Percentiles rank a stretch among this genome's conserved stretches.
Conservation (phyloP, 2,797 vertebrate species). For the Pitangus sulphuratus region DNA sequence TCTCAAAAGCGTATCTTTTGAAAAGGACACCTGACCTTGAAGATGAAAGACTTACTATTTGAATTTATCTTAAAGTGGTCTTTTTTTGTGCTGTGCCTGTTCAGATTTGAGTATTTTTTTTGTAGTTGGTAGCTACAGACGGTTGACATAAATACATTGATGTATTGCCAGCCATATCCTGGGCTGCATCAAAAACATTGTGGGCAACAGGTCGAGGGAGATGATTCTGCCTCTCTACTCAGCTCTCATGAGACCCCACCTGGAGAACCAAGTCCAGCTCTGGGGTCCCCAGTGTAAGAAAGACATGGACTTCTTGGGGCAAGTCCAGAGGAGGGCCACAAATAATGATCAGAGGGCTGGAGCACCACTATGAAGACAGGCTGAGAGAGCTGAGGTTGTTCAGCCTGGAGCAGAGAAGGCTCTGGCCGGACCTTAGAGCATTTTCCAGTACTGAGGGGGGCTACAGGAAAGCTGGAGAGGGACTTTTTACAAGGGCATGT, state of each 20-base stretch:
- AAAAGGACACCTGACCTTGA: conserved; percentile 13
- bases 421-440: background rate
- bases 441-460: background rate
- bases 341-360: background rate
- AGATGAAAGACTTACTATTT: background rate
- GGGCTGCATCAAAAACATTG: background rate
- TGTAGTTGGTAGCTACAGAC: background rate
- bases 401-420: background rate
- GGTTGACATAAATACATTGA: background rate
- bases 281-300: background rate
- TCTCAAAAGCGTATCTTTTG: background rate
- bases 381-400: background rate
- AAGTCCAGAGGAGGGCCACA: background rate
- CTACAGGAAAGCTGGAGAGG: background rate
- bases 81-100: background rate
- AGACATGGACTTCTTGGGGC: background rate
- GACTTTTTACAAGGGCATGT: background rate
- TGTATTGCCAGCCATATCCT: background rate
- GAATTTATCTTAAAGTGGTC: background rate
- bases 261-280: background rate
- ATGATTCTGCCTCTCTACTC: background rate
- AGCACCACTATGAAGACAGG: background rate
- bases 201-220: background rate
- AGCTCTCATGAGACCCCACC: background rate
- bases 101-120: background rate